Evolutionary conservation across 2,797 vertebrate species (phyloP), one percentile per base, ranked within the genome.

Genomic region (Schizopygopsis pylzovi): DNA sequence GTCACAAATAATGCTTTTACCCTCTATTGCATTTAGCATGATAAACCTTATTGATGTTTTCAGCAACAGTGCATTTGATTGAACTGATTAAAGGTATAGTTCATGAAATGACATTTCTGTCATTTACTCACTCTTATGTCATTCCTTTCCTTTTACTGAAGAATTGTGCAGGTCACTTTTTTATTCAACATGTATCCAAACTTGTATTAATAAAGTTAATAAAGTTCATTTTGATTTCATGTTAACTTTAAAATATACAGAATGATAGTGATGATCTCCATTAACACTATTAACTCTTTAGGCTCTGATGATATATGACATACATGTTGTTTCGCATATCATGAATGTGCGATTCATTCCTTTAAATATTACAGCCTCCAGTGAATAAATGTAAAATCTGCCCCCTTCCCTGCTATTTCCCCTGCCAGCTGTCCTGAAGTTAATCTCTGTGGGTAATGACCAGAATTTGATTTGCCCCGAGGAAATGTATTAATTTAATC

Each of bases 401-500:
- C 15, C 78, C 33, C 61, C 33, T 54, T 79, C 37, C 41, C 37
- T 68, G 63, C 33, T 54, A 70, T 84, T 72, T 56, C 49, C 49
- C 39, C 49, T 79, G 67, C 67, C 68, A 63, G 77, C 77, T 85
- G 77, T 79, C 84, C 84, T 61, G 43, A 61, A 85, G 67, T 80
- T 85, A 73, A 80, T 85, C 77, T 80, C 54, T 61, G 77, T 41
- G 28, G 91, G 93, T 92, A 90, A 92, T 92, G 89, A 88, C 90
- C 91, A 92, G 92, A 90, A 89, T 87, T 87, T 11, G 85, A 88
- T 88, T 86, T 86, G 75, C 52, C 54, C 77, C 87, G 70, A 91
- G 88, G 90, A 88, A 92, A 82, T 90, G 87, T 93, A 93, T 93
- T 90, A 93, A 94, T 94, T 92, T 92, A 93, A 93, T 94, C 93